Base-by-base conservation (phyloP, 1,140 invertebrate species). In the Ganaspis sp. region DNA sequence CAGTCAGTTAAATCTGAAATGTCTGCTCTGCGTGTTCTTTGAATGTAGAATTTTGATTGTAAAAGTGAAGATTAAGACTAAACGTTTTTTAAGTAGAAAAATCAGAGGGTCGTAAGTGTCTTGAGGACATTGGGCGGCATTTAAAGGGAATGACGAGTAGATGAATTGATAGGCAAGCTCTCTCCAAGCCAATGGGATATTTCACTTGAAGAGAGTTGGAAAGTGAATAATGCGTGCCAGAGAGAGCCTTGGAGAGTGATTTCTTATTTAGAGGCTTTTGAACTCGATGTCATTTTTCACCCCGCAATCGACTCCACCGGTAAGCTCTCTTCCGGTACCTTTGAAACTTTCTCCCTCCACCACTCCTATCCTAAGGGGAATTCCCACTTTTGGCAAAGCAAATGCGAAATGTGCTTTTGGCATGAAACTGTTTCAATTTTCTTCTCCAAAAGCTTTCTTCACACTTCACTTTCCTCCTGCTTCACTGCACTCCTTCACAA, bases 191-290 rank as follows among this genome's bases (percentile, higher is more conserved):
- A 34, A 34, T 73, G 69, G 73, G 54, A 69, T 78, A 80, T 84
- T 85, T 81, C 81, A 83, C 82, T 83, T 81, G 69, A 40, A 15
- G 77, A 84, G 54, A 77, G 76, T 74, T 81, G 71, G 49, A 34
- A 78, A 75, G 78, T 85, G 84, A 85, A 82, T 82, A 82, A 84
- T 78, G 77, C 69, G 54, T 38, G 42, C 29, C 77, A 77, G 12
- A 45, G 42, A 49, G 45, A 17, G n/a, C 45, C 58, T 69, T 69
- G 34, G 38, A 75, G 49, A 83, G 77, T 80, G 85, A 87, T 86
- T 87, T 87, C 86, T 87, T 87, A 87, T 86, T 86, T 85, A 84
- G 81, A 75, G 74, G 81, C 79, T 81, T 82, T 86, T 84, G 75
- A 81, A 81, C 75, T 79, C 37, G 58, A 74, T 74, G 85, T 84